Percentiles rank a stretch among this genome's conserved stretches.
Conservation (phyloP, 2,888 invertebrate species). For the Achlya flavicornis region DNA sequence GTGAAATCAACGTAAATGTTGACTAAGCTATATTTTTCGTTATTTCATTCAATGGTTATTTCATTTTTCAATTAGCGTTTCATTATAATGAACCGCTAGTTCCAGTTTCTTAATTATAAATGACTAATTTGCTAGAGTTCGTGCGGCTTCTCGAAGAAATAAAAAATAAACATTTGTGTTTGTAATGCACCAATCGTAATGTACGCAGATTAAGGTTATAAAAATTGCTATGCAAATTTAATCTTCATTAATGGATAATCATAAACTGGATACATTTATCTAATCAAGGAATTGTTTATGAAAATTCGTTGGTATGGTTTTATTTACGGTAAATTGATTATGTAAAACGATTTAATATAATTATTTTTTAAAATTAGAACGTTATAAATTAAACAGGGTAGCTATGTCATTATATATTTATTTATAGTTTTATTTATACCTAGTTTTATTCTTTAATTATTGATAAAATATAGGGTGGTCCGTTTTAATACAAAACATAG, state of each 20-base stretch:
- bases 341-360: no score
- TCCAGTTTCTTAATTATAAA: conserved; percentile 55
- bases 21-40: conserved; percentile 12
- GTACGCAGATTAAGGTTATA: neutral
- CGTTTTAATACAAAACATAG: neutral
- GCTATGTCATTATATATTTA: no score
- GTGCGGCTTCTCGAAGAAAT: conserved; percentile 46
- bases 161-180: conserved; percentile 35
- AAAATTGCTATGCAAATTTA: conserved; percentile 6
- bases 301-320: neutral
- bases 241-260: neutral
- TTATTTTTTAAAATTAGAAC: neutral
- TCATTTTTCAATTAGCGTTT: conserved; percentile 32
- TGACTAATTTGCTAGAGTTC: conserved; percentile 42
- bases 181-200: conserved; percentile 18
- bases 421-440: no score
- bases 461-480: neutral
- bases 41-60: conserved; percentile 34
- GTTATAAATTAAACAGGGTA: neutral
- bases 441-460: neutral
- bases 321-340: neutral
- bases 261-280: conserved; percentile 2
- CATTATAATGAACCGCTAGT: conserved; percentile 37
- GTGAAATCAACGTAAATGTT: neutral
- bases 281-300: conserved; percentile 1